Conservation (phyloP, 2,113 vertebrate genomes). For the Natator depressus region DNA sequence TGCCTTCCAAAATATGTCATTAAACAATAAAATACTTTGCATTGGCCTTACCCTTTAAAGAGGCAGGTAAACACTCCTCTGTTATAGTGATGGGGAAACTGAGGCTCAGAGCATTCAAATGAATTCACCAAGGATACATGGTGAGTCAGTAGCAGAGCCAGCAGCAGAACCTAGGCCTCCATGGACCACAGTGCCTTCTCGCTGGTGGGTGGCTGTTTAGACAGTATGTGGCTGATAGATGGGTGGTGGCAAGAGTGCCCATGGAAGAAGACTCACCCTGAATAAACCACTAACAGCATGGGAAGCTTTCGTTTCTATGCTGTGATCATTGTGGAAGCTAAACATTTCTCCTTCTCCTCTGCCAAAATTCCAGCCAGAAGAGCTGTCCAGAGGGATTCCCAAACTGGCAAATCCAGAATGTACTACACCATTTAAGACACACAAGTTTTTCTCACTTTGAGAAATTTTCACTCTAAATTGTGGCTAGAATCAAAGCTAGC, state of each 20-base stretch:
- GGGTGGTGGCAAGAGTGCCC: not conserved
- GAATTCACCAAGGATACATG: not conserved
- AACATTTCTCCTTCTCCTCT: not conserved
- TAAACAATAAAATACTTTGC: not conserved
- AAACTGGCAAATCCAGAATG: not conserved
- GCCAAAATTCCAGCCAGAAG: not conserved
- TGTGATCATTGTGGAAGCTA: fast-evolving
- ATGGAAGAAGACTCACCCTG: not conserved
- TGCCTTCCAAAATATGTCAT: not conserved
- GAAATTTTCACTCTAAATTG: not conserved
- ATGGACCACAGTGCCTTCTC: fast-evolving
- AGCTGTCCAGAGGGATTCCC: not conserved
- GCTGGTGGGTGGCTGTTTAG: not conserved
- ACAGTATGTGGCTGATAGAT: not conserved
- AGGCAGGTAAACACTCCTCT: not conserved
- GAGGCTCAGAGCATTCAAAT: not conserved
- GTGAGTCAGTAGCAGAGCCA: not conserved
- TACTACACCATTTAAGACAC: not conserved
- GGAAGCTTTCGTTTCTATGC: not conserved
- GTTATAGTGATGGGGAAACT: not conserved
- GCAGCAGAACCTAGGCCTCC: fast-evolving
- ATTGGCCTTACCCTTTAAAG: not conserved
- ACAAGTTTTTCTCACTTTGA: not conserved
- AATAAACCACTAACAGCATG: not conserved
- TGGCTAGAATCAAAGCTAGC: not conserved